Evolutionary conservation across 1,140 invertebrate genomes (phyloP), one percentile per base, ranked within the genome.

Genomic region (Chrysopa pallens): DNA sequence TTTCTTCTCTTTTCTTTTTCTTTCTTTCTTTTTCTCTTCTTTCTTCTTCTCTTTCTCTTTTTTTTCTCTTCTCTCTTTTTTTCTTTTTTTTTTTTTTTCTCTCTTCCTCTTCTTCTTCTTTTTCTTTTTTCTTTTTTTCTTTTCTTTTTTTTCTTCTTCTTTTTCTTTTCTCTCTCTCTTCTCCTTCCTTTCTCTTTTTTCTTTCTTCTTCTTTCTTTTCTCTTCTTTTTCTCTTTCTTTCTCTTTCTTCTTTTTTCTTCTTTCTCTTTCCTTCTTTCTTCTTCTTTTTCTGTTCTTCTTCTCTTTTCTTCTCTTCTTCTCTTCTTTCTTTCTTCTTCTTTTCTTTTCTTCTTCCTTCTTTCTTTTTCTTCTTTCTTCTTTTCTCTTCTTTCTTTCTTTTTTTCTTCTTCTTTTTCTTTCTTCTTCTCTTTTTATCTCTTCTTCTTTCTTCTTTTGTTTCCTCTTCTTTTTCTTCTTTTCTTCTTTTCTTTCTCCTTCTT

Each of bases 221-320:
- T 29, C 8, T 36, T 36, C 29, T 42, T 17, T 23, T 9, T 15
- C 12, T 15, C 35, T 13, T 23, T 14, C 35, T 28, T 6, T n/a
- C 40, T 36, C n/a, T 36, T 23, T 36, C 15, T 14, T 17, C n/a
- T 14, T 36, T 14, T 36, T 31, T 42, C n/a, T 42, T 29, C 35
- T 28, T 13, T 12, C 29, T 23, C 35, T 29, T 42, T 35, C 6
- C 17, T 15, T 15, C 15, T 42, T 42, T 28, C 15, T 28, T 42
- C 14, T 36, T 35, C 14, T 23, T 14, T 9, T 42, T 28, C 35
- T 28, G 38, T 8, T 15, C 12, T 15, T 15, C 15, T 28, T 42
- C 29, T 36, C 40, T 42, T 23, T 36, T 29, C 35, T 28, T 36
- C 29, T 42, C 29, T 42, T 9, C 35, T n/a, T 36, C 31, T 36